phyloP scores from a whole-genome alignment of 2,113 vertebrate species.

The Procavia capensis region DNA sequence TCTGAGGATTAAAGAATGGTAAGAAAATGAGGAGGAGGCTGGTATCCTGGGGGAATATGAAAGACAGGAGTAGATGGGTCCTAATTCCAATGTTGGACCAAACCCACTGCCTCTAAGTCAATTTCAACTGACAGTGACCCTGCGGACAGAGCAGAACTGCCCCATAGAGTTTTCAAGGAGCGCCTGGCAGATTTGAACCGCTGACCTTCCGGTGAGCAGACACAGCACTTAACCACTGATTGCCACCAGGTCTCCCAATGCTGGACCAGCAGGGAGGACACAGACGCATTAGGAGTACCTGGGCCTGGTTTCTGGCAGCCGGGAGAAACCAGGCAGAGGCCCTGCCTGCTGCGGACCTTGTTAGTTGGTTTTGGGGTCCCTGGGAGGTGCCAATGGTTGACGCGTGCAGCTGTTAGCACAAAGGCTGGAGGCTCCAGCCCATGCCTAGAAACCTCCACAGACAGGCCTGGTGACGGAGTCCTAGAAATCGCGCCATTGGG shows the following conservation, averaged over 20 bases:
- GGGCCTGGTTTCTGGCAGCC: rapidly evolving
- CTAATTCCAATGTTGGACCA: not conserved
- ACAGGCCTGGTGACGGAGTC: not conserved
- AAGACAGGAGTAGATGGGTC: not conserved
- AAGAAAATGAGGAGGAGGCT: too few relatives aligned
- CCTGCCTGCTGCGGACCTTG: not conserved
- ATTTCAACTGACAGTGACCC: too few relatives aligned
- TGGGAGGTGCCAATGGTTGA: not conserved
- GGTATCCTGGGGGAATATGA: too few relatives aligned
- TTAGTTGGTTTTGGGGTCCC: not conserved
- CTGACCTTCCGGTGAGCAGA: too few relatives aligned
- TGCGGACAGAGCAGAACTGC: too few relatives aligned
- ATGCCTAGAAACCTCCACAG: not conserved
- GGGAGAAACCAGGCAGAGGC: not conserved
- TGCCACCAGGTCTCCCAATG: too few relatives aligned
- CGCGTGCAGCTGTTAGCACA: not conserved
- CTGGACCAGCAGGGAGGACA: not conserved
- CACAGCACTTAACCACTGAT: too few relatives aligned
- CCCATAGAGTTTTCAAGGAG: too few relatives aligned
- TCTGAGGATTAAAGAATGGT: rapidly evolving
- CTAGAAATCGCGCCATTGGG: not conserved
- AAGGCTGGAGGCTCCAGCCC: not conserved
- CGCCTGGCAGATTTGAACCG: too few relatives aligned
- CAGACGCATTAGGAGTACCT: rapidly evolving
- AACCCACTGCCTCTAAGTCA: too few relatives aligned